A percentile compares a stretch with the other conserved stretches of the same genome.
These are phyloP conservation scores for Listronotus oregonensis DNA, from an alignment of 1,140 invertebrate genomes.

Conservation along the genomic window DNA sequence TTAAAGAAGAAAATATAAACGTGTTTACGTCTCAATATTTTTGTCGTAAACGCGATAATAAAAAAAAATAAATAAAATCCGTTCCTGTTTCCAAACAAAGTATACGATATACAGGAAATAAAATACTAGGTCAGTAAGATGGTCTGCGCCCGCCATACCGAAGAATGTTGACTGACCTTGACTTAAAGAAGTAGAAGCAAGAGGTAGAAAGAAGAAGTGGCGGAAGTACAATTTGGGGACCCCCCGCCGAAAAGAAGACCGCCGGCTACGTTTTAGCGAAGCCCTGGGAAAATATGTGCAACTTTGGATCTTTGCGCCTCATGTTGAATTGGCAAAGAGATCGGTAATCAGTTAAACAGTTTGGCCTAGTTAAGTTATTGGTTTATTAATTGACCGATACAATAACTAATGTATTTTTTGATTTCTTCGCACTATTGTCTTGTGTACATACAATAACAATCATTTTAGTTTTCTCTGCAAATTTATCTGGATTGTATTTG, in stretches of 20 bases:
- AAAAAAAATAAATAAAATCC: conserved; percentile 3
- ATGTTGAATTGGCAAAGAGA: conserved; percentile 12
- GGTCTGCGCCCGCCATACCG: conserved; percentile 33
- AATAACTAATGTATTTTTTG: too few species aligned
- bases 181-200: conserved; percentile 37
- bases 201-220: conserved; percentile 25
- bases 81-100: conserved; percentile 6
- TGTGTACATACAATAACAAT: too few species aligned
- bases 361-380: conserved; percentile 22
- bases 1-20: too few species aligned
- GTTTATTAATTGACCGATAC: conserved; percentile 10
- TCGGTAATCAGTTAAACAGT: conserved; percentile 21
- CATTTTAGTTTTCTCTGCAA: too few species aligned
- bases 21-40: too few species aligned
- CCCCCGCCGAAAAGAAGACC: conserved; percentile 17
- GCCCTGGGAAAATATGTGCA: conserved; percentile 32
- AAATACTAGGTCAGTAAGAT: conserved; percentile 50
- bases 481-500: too few species aligned
- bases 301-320: neutral
- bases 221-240: conserved; percentile 30
- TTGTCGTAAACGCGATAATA: too few species aligned
- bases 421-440: too few species aligned
- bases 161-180: conserved; percentile 49
- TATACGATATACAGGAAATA: conserved; percentile 43
- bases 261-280: conserved; percentile 2